Percentiles rank a stretch among this genome's conserved stretches.
These are phyloP conservation scores for Chloropsis cyanopogon DNA, from an alignment of 2,113 vertebrate species.

Conservation along the genomic window DNA sequence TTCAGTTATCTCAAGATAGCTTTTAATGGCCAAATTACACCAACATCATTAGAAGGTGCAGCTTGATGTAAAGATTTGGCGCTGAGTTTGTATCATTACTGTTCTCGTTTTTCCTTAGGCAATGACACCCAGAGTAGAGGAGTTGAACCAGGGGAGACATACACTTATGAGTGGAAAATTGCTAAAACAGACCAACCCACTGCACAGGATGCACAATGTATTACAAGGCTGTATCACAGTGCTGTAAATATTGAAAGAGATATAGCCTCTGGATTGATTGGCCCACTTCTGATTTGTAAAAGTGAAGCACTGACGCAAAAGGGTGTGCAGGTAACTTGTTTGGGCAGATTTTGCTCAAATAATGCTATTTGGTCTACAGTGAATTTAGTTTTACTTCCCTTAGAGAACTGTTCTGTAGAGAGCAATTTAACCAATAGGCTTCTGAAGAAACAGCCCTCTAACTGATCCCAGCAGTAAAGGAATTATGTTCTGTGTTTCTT, in stretches of 20 bases:
- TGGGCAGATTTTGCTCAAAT: not conserved
- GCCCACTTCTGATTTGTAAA: constrained; percentile 94
- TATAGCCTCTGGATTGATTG: constrained; percentile 91
- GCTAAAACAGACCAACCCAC: constrained; percentile 84
- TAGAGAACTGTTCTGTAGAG: not conserved
- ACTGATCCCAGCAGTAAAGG: not conserved
- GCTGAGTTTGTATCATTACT: not conserved
- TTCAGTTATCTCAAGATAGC: not conserved
- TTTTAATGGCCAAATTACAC: not conserved
- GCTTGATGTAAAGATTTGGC: not conserved
- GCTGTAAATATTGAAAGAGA: constrained; percentile 85
- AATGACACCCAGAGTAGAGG: constrained; percentile 74
- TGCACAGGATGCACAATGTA: constrained; percentile 81
- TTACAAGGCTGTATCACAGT: constrained; percentile 93
- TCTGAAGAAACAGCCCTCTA: not conserved
- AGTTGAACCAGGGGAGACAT: constrained; percentile 84
- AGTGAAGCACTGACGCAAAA: constrained; percentile 83
- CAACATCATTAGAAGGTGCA: not conserved
- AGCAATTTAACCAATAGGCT: not conserved
- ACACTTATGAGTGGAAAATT: constrained; percentile 87
- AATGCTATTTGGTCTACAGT: not conserved
- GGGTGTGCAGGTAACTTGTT: constrained; percentile 85
- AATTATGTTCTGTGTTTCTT: not conserved
- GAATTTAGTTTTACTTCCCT: not conserved
- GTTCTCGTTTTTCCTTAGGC: constrained; percentile 67